Evolutionary conservation across 2,888 invertebrate species (phyloP), one percentile per base, ranked within the genome.

Genomic region (Phoronis australis): DNA sequence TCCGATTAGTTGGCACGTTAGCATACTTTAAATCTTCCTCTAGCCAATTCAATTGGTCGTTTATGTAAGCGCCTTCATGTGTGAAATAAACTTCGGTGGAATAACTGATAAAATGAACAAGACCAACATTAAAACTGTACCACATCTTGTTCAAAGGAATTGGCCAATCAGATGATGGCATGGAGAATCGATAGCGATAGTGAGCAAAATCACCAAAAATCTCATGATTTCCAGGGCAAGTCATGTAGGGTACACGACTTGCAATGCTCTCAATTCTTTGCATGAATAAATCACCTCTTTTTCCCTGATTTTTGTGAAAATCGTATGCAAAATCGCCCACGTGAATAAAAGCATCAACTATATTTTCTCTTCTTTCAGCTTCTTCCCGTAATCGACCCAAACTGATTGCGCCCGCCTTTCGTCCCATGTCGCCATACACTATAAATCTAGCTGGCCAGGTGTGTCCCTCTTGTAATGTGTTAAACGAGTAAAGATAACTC

Each of bases 381-480:
- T n/a, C n/a, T n/a, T n/a, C n/a, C n/a, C n/a, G n/a, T n/a, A n/a
- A n/a, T n/a, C n/a, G n/a, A n/a, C n/a, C n/a, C n/a, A n/a, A n/a
- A n/a, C n/a, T n/a, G n/a, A n/a, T n/a, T n/a, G n/a, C n/a, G n/a
- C n/a, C n/a, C n/a, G n/a, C n/a, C n/a, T n/a, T n/a, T n/a, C n/a
- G n/a, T n/a, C 73, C 74, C 47, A 76, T 51, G 49, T 76, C 75
- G 9, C 71, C 75, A 51, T 65, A 66, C 6, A 76, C 57, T 56
- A 73, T 65, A 43, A 69, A 66, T 2, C 57, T 55, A 25, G 71
- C 66, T 24, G 54, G 51, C 45, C 58, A 66, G 20, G 65, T 55
- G 2, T 57, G 56, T 5, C 60, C 60, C 41, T 50, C 55, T 40
- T 57, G 54, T 24, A 69, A 66, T 1, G 72, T 57, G 1, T 50